Evolutionary conservation across 2,888 invertebrate genomes (phyloP).

Genomic region (Drosophila borealis): DNA sequence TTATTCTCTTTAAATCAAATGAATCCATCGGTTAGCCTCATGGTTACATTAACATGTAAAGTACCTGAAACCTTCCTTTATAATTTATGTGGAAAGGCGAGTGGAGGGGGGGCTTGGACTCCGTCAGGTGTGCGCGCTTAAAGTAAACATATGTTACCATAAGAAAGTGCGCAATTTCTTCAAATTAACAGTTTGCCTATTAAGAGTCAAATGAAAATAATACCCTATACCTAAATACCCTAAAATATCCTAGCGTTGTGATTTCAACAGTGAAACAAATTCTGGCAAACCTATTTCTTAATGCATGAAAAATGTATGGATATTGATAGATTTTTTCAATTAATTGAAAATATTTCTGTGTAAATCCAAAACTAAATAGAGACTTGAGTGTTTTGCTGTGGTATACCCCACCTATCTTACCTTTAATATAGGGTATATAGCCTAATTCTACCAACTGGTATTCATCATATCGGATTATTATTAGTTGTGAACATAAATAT

Average conservation of each 20-base stretch:
- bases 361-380: too few species aligned
- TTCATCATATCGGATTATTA: too few species aligned
- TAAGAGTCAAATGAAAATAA: not conserved
- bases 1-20: slow-evolving; percentile 1
- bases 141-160: slow-evolving; percentile 32
- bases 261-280: too few species aligned
- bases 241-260: not conserved
- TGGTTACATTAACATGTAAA: slow-evolving; percentile 2
- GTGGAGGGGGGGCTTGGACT: not conserved
- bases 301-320: too few species aligned
- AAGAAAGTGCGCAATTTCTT: not conserved
- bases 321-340: too few species aligned
- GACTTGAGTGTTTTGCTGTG: too few species aligned
- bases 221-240: not conserved
- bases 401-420: too few species aligned
- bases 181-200: not conserved
- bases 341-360: too few species aligned
- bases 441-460: too few species aligned
- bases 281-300: too few species aligned
- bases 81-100: not conserved
- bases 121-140: slow-evolving; percentile 14
- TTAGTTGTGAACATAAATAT: too few species aligned
- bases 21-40: not conserved
- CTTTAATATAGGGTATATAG: too few species aligned
- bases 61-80: not conserved